Percentiles rank a stretch among this genome's conserved stretches.
These are phyloP conservation scores for Cyprinodon variegatus DNA, from an alignment of 2,113 vertebrate genomes.

Conservation along the genomic window DNA sequence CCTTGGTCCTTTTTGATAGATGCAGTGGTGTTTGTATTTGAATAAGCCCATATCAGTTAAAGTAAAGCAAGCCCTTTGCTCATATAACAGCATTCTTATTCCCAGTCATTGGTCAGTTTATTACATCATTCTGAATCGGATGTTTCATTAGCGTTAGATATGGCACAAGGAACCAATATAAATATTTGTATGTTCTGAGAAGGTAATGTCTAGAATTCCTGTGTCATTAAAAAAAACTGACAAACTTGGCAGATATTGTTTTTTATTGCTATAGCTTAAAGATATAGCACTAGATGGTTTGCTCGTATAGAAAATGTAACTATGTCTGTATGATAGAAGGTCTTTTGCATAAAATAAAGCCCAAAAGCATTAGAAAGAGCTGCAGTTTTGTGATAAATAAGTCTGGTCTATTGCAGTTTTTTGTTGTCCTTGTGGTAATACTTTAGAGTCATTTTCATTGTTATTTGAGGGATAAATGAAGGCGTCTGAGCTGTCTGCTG, in stretches of 20 bases:
- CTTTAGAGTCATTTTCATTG: neutral
- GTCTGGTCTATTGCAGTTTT: neutral
- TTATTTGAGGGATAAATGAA: neutral
- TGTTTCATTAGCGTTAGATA: no score
- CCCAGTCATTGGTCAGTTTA: no score
- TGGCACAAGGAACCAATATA: no score
- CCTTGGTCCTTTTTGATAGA: no score
- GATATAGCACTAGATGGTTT: neutral
- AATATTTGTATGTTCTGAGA: no score
- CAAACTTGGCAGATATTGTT: neutral
- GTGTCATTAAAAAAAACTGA: no score
- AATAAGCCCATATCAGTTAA: no score
- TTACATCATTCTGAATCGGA: no score
- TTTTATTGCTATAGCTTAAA: neutral
- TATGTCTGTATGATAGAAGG: neutral
- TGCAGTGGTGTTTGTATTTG: no score
- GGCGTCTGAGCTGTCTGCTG: neutral
- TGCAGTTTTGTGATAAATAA: neutral
- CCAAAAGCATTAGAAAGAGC: neutral
- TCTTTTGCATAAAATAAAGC: neutral
- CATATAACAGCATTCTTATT: no score
- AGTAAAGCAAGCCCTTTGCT: no score
- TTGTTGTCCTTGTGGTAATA: conserved; percentile 17
- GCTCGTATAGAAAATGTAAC: neutral
- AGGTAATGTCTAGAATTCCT: no score